These are phyloP conservation scores for Idaea dimidiata DNA, from an alignment of 2,888 invertebrate species.

Conservation along the genomic window DNA sequence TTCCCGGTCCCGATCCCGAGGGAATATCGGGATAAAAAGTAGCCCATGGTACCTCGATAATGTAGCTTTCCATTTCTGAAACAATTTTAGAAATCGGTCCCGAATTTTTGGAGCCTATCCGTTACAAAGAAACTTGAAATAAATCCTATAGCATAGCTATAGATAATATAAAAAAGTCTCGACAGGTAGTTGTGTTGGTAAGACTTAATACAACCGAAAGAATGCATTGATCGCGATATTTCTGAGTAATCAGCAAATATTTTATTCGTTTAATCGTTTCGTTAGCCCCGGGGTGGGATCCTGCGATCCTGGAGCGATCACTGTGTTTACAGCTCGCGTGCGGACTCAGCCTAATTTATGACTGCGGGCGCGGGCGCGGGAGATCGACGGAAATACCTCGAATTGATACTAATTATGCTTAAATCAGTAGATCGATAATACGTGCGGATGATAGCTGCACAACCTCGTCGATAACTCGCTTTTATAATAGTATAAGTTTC, in stretches of 20 bases:
- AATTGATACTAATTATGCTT: slow-evolving; percentile 1
- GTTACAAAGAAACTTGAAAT: too few relatives aligned
- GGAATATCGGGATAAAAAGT: too few relatives aligned
- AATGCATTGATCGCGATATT: background rate
- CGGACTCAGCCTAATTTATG: slow-evolving; percentile 17
- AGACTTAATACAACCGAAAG: background rate
- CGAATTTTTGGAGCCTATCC: too few relatives aligned
- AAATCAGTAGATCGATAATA: background rate
- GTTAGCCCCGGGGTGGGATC: slow-evolving; percentile 14
- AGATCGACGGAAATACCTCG: slow-evolving; percentile 7
- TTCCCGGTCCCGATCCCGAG: too few relatives aligned
- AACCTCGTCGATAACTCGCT: background rate
- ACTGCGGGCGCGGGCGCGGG: slow-evolving; percentile 6
- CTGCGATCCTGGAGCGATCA: slow-evolving; percentile 6
- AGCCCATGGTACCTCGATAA: too few relatives aligned
- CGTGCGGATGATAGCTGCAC: background rate
- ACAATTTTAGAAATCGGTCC: too few relatives aligned
- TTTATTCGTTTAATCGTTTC: slow-evolving; percentile 3
- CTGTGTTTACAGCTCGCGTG: slow-evolving; percentile 25
- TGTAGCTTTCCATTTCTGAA: too few relatives aligned
- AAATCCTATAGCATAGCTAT: too few relatives aligned
- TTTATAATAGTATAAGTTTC: too few relatives aligned
- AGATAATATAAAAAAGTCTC: too few relatives aligned
- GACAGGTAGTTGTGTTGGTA: background rate
- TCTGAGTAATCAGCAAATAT: background rate